Conservation (phyloP, 64 coral and sea anemone species). For the Astreopora myriophthalma region DNA sequence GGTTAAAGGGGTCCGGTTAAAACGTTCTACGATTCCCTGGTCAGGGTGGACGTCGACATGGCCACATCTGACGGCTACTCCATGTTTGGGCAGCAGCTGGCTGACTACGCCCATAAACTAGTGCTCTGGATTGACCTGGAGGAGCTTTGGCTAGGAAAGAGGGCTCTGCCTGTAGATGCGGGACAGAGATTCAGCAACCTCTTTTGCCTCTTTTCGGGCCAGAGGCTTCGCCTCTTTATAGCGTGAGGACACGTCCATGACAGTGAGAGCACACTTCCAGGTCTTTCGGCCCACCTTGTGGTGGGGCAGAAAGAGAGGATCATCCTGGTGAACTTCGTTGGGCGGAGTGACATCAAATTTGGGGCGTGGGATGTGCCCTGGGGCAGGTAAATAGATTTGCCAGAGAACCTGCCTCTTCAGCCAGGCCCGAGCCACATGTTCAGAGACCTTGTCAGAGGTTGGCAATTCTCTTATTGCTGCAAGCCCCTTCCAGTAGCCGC, state of each 20-base stretch:
- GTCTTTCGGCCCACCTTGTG: not conserved
- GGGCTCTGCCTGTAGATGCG: constrained; percentile 2
- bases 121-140: constrained; percentile 19
- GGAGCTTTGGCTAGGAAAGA: not conserved
- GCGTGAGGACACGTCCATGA: constrained; percentile 5
- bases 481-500: constrained; percentile 23
- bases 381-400: constrained; percentile 31
- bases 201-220: not conserved
- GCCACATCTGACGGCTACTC: not conserved
- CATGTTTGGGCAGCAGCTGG: constrained; percentile 17
- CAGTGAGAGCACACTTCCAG: not conserved
- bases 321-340: not conserved
- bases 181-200: not conserved
- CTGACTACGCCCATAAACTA: constrained; percentile 48
- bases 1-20: constrained; percentile 1
- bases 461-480: constrained; percentile 43
- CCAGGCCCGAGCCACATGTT: not conserved
- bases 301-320: not conserved
- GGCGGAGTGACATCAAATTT: not conserved
- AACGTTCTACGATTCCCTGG: constrained; percentile 34
- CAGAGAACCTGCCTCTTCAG: constrained; percentile 29
- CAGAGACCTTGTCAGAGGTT: not conserved
- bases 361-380: not conserved
- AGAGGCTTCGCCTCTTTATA: not conserved
- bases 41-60: constrained; percentile 37